These are phyloP conservation scores for Oryzias javanicus DNA, from an alignment of 2,113 vertebrate genomes.

Conservation along the genomic window DNA sequence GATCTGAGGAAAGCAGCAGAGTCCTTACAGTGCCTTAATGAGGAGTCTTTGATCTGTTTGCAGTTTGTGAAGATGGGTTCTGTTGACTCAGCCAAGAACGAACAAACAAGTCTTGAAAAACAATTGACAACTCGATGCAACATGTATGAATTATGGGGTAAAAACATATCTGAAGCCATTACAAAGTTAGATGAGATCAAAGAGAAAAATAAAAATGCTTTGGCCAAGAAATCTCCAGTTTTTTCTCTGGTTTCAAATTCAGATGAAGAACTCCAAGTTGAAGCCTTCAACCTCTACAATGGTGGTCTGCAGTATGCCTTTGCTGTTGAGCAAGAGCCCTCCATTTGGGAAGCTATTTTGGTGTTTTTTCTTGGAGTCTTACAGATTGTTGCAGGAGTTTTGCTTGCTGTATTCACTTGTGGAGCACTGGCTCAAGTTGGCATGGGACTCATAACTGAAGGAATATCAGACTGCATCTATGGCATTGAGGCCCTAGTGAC, in stretches of 20 bases:
- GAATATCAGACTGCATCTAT: constrained; percentile 28
- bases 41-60: constrained; percentile 19
- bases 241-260: constrained; percentile 2
- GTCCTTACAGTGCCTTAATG: constrained; percentile 8
- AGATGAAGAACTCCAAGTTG: constrained; percentile 22
- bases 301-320: constrained; percentile 28
- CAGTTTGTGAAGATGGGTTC: constrained; percentile 25
- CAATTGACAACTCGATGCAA: constrained; percentile 11
- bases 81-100: constrained; percentile 1
- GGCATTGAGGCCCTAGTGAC: constrained; percentile 20
- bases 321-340: constrained; percentile 28
- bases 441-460: constrained; percentile 22
- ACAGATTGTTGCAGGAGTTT: constrained; percentile 25
- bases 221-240: constrained; percentile 14
- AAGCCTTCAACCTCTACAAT: constrained; percentile 19
- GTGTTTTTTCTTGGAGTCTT: constrained; percentile 17
- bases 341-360: constrained; percentile 22
- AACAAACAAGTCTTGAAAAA: constrained; percentile 26
- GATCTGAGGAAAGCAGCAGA: constrained; percentile 15
- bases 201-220: background rate
- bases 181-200: constrained; percentile 15
- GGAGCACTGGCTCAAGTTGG: constrained; percentile 25
- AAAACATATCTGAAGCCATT: constrained; percentile 8
- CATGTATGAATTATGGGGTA: constrained; percentile 4
- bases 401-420: constrained; percentile 18